phyloP scores from a whole-genome alignment of 1,140 invertebrate species.

The Drosophila yakuba region DNA sequence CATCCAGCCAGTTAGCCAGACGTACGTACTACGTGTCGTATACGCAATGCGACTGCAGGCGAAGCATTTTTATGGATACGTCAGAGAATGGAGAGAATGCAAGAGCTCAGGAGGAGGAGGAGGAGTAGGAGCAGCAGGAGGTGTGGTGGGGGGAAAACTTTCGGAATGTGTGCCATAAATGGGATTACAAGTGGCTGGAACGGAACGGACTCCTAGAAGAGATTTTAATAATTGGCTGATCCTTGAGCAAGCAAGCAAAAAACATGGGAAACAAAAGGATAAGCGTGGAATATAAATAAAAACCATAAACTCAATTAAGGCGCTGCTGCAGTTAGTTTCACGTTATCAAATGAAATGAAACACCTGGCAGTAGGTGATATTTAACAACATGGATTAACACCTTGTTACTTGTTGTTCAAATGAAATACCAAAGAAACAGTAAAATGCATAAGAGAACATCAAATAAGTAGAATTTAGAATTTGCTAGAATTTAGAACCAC shows the following conservation, averaged over 20 bases:
- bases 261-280: neutral
- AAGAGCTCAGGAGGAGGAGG: no score
- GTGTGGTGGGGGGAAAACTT: neutral
- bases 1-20: no score
- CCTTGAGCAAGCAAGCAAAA: neutral
- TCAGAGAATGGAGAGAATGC: no score
- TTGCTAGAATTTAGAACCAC: no score
- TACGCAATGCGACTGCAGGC: constrained; percentile 53
- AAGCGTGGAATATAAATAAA: neutral
- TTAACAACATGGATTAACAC: neutral
- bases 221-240: constrained; percentile 18
- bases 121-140: neutral
- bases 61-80: constrained; percentile 27
- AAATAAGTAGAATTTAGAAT: no score
- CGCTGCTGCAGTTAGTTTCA: neutral
- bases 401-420: neutral
- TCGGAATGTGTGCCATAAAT: constrained; percentile 31
- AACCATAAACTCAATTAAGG: constrained; percentile 11
- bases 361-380: neutral
- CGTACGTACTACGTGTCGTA: constrained; percentile 29
- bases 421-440: neutral
- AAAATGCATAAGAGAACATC: neutral
- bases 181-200: constrained; percentile 30
- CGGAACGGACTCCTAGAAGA: neutral
- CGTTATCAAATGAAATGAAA: neutral